Conservation (phyloP, 2,888 invertebrate genomes). For the Norana najaformis region DNA sequence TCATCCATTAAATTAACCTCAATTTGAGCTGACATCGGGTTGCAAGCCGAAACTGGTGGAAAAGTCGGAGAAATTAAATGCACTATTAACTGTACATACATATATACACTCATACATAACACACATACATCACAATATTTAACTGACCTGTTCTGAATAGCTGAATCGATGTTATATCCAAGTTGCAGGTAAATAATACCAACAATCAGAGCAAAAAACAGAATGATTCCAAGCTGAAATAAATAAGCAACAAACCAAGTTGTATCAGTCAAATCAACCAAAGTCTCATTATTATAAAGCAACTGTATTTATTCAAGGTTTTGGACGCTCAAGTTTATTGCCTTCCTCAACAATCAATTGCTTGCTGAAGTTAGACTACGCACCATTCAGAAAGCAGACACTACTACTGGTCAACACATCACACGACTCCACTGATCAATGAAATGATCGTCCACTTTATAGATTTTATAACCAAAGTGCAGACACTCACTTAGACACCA, state of each 20-base stretch:
- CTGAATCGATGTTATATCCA: conserved; percentile 50
- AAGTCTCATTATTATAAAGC: not conserved
- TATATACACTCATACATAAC: too few relatives aligned
- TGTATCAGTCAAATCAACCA: not conserved
- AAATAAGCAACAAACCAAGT: not conserved
- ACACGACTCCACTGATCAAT: too few relatives aligned
- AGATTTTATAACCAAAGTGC: too few relatives aligned
- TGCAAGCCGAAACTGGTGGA: too few relatives aligned
- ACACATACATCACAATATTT: not conserved
- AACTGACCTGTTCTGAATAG: conserved; percentile 60
- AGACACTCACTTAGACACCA: too few relatives aligned
- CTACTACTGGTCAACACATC: not conserved
- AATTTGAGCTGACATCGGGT: too few relatives aligned
- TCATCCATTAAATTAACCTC: not conserved
- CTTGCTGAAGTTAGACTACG: not conserved
- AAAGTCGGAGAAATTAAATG: not conserved
- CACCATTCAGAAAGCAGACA: too few relatives aligned
- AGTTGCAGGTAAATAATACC: conserved; percentile 60
- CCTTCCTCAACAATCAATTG: too few relatives aligned
- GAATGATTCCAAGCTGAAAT: conserved; percentile 53
- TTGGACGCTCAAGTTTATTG: too few relatives aligned
- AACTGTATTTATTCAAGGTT: not conserved
- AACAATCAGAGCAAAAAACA: conserved; percentile 58
- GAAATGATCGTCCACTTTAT: too few relatives aligned
- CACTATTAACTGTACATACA: not conserved